A percentile compares a stretch with the other conserved stretches of the same genome.
Evolutionary conservation across 2,888 invertebrate species (phyloP).

Genomic region (Ryuthela nishihirai): DNA sequence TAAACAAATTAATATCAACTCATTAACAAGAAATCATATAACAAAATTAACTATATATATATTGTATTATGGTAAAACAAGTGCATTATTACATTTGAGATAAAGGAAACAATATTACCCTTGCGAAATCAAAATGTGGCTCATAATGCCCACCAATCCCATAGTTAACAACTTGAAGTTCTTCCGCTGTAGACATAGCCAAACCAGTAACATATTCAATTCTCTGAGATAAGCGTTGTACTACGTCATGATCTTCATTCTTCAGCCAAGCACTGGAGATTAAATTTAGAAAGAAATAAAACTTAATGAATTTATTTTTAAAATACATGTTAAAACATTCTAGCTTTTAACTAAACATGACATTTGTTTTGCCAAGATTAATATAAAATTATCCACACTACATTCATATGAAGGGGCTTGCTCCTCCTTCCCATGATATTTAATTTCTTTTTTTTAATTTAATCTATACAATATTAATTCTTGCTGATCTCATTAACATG

Average conservation of each 20-base stretch:
- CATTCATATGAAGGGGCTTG: no score
- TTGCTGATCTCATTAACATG: no score
- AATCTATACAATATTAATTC: no score
- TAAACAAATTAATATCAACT: not conserved
- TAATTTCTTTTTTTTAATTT: no score
- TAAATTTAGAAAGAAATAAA: not conserved
- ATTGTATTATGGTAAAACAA: no score
- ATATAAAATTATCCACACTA: no score
- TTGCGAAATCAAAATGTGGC: constrained; percentile 78
- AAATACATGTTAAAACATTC: no score
- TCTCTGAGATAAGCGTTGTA: constrained; percentile 70
- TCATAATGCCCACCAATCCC: constrained; percentile 98
- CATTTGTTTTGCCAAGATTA: constrained; percentile 36
- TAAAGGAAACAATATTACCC: constrained; percentile 49
- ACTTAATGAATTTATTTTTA: not conserved
- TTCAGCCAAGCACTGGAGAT: constrained; percentile 76
- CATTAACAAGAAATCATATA: no score
- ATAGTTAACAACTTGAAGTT: constrained; percentile 94
- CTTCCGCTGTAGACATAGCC: constrained; percentile 85
- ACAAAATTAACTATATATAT: no score
- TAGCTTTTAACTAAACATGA: no score
- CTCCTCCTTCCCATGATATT: no score
- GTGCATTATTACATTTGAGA: no score
- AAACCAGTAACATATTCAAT: constrained; percentile 83
- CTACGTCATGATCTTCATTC: constrained; percentile 70